Percentiles rank a stretch among this genome's conserved stretches.
phyloP scores from a whole-genome alignment of 2,888 invertebrate genomes.

The Machimus rusticus region DNA sequence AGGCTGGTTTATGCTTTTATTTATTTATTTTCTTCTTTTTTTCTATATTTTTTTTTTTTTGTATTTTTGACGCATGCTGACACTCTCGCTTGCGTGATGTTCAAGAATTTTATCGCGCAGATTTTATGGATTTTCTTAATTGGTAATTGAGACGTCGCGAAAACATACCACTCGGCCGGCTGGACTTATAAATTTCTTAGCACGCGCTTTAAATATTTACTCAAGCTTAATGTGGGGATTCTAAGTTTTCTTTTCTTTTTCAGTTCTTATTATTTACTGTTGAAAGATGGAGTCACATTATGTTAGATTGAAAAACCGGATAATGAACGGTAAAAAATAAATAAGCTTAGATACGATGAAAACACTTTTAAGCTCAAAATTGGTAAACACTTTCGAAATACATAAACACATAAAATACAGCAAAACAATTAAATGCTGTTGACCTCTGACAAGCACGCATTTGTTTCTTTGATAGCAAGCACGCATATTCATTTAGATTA shows the following conservation, averaged over 20 bases:
- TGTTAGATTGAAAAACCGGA: background rate
- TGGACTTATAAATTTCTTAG: background rate
- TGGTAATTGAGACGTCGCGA: background rate
- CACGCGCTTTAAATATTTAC: background rate
- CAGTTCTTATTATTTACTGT: background rate
- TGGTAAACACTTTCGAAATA: too few relatives aligned
- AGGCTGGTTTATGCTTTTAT: background rate
- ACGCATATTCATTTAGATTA: too few relatives aligned
- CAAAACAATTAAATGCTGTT: too few relatives aligned
- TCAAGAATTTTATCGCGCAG: background rate
- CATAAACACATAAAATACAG: too few relatives aligned
- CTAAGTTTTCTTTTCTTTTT: background rate
- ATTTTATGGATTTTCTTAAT: background rate
- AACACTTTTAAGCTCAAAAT: too few relatives aligned
- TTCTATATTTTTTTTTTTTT: background rate
- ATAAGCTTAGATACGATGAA: too few relatives aligned
- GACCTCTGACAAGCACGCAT: too few relatives aligned
- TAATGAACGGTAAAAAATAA: too few relatives aligned
- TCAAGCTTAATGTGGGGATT: background rate
- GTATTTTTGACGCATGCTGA: background rate
- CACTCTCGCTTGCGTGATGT: background rate
- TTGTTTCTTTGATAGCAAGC: too few relatives aligned
- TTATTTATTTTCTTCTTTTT: background rate
- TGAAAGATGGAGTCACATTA: background rate
- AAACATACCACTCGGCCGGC: background rate